phyloP scores from a whole-genome alignment of 2,888 invertebrate genomes.

The Achlya flavicornis region DNA sequence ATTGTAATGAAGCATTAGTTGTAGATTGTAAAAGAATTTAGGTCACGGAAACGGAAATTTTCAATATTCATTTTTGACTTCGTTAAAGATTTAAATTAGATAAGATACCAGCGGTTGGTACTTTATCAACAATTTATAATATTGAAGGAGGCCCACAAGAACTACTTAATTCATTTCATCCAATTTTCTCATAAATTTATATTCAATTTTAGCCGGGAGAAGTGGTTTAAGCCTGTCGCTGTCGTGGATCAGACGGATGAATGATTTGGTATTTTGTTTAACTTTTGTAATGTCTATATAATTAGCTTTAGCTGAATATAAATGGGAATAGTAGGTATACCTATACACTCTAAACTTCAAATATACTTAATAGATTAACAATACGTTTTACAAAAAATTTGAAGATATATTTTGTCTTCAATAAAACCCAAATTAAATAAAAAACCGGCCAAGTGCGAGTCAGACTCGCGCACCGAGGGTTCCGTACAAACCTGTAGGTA shows the following conservation, averaged over 20 bases:
- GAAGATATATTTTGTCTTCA: neutral
- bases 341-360: neutral
- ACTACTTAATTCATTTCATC: slow-evolving; percentile 41
- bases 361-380: neutral
- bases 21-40: too few relatives aligned
- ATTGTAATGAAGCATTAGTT: too few relatives aligned
- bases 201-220: slow-evolving; percentile 44
- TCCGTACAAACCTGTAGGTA: too few relatives aligned
- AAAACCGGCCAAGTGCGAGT: too few relatives aligned
- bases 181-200: slow-evolving; percentile 54
- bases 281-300: neutral
- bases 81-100: slow-evolving; percentile 14
- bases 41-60: neutral
- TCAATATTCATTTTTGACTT: neutral
- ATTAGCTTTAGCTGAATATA: neutral
- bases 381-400: too few relatives aligned
- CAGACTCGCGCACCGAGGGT: too few relatives aligned
- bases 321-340: neutral
- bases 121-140: slow-evolving; percentile 33
- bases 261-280: slow-evolving; percentile 1
- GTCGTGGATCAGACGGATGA: slow-evolving; percentile 31
- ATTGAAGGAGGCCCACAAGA: slow-evolving; percentile 31
- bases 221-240: slow-evolving; percentile 45
- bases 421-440: neutral
- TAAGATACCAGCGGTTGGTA: slow-evolving; percentile 15